phyloP scores from a whole-genome alignment of 1,140 invertebrate species.

The Pectinophora gossypiella region DNA sequence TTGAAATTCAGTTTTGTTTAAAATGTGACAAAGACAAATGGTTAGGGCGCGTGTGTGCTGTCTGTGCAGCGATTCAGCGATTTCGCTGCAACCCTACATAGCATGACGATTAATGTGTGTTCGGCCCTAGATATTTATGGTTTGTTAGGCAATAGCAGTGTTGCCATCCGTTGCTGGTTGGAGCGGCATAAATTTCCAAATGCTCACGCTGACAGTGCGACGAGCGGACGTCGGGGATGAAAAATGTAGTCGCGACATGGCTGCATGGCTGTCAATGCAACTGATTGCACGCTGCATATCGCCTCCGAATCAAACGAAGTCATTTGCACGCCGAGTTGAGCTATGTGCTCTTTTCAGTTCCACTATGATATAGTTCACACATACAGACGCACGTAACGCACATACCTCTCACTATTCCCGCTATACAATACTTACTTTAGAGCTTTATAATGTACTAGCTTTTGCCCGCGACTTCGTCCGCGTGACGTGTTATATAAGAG shows the following conservation, averaged over 20 bases:
- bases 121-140: not conserved
- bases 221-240: conserved; percentile 37
- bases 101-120: not conserved
- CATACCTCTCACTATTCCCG: too few relatives aligned
- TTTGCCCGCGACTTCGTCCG: too few relatives aligned
- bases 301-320: conserved; percentile 11
- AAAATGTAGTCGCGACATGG: conserved; percentile 31
- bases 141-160: not conserved
- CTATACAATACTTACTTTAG: too few relatives aligned
- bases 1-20: not conserved
- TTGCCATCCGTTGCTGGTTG: conserved; percentile 7
- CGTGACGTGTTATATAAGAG: too few relatives aligned
- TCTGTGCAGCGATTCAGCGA: not conserved
- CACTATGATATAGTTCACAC: too few relatives aligned
- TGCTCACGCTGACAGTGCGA: conserved; percentile 26
- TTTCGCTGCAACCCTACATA: not conserved
- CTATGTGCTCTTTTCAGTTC: too few relatives aligned
- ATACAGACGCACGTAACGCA: too few relatives aligned
- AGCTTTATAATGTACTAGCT: too few relatives aligned
- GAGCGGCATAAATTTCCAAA: conserved; percentile 16
- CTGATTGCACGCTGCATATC: conserved; percentile 35
- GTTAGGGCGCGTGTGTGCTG: not conserved
- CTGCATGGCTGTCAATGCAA: conserved; percentile 26
- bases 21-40: not conserved
- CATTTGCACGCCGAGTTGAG: not conserved